Percentiles rank a stretch among this genome's conserved stretches.
These are phyloP conservation scores for Panurus biarmicus DNA, from an alignment of 2,113 vertebrate genomes.

Conservation along the genomic window DNA sequence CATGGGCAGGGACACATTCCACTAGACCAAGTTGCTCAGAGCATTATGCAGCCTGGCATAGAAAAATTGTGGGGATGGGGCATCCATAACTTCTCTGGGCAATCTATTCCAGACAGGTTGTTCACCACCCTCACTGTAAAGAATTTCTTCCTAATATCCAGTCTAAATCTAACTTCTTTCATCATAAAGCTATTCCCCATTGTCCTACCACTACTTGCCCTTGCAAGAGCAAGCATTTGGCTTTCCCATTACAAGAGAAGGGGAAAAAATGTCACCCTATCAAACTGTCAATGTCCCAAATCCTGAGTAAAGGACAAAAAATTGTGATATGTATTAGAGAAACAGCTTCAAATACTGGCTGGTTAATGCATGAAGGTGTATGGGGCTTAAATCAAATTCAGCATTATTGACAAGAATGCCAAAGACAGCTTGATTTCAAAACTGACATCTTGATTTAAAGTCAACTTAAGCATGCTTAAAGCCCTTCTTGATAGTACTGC, in stretches of 20 bases:
- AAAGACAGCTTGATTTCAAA: slow-evolving; percentile 41
- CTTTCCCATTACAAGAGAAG: background rate
- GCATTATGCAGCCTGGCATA: background rate
- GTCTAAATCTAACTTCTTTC: background rate
- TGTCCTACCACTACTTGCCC: background rate
- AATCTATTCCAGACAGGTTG: background rate
- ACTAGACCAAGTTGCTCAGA: background rate
- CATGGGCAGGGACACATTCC: background rate
- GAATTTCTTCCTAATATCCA: background rate
- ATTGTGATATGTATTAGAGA: background rate
- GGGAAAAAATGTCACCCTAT: background rate
- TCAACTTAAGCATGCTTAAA: slow-evolving; percentile 41
- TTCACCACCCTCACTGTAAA: background rate
- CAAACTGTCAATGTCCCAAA: background rate
- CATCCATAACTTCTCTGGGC: background rate
- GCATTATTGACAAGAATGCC: slow-evolving; percentile 18
- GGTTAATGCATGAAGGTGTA: slow-evolving; percentile 4
- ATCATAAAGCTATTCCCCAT: background rate
- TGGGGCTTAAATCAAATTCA: background rate
- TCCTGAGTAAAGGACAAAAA: background rate
- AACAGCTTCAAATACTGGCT: background rate
- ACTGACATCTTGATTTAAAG: slow-evolving; percentile 58
- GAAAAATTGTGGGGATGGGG: background rate
- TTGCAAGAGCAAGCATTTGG: background rate
- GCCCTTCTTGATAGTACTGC: slow-evolving; percentile 37